These are phyloP conservation scores for Halocynthia aurantium DNA, from an alignment of 23 tunicate genomes.

Conservation along the genomic window DNA sequence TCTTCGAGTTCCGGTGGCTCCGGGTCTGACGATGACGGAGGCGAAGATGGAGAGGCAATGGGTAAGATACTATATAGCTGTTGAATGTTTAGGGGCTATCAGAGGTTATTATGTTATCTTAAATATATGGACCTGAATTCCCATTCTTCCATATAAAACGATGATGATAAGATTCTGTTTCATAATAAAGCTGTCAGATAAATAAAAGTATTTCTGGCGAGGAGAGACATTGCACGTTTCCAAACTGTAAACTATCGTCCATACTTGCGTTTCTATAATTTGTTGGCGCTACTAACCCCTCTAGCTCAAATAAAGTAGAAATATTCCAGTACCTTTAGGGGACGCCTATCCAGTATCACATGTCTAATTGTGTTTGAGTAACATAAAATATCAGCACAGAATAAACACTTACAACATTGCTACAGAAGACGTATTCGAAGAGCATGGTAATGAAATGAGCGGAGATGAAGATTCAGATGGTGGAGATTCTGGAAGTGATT, in stretches of 20 bases:
- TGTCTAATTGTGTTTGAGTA: too few species aligned
- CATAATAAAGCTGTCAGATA: too few species aligned
- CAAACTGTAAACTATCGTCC: too few species aligned
- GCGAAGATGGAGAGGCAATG: slow-evolving; percentile 41
- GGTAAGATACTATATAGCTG: slow-evolving; percentile 13
- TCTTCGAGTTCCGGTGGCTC: slow-evolving; percentile 70
- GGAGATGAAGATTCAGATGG: slow-evolving; percentile 76
- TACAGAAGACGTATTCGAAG: slow-evolving; percentile 31
- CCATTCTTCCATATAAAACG: not conserved
- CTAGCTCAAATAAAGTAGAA: too few species aligned
- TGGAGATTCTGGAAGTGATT: slow-evolving; percentile 82
- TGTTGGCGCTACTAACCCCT: too few species aligned
- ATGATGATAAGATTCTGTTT: not conserved
- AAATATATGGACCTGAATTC: not conserved
- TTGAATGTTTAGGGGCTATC: too few species aligned
- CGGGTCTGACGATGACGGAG: slow-evolving; percentile 57
- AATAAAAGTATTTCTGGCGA: too few species aligned
- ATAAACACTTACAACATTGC: not conserved
- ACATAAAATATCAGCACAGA: not conserved
- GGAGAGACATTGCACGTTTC: too few species aligned
- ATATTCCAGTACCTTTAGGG: too few species aligned
- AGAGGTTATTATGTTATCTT: too few species aligned
- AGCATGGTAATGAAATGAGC: slow-evolving; percentile 73
- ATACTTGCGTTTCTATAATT: too few species aligned
- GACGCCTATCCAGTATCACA: too few species aligned